Evolutionary conservation across 1,140 invertebrate genomes (phyloP).

Genomic region (Plectus sambesii): DNA sequence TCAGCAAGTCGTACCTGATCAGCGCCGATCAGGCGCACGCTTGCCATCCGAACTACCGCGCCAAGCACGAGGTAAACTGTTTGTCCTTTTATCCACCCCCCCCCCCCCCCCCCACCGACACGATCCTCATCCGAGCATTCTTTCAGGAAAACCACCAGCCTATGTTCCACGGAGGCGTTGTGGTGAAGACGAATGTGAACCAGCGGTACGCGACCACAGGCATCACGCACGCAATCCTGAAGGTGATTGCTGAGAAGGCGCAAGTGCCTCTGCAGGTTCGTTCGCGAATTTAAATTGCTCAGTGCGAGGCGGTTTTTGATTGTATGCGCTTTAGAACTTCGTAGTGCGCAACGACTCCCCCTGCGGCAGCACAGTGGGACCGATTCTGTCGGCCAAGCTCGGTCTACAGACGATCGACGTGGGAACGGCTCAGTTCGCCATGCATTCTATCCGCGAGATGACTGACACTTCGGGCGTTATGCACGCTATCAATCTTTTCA

Average conservation of each 20-base stretch:
- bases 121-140: constrained; percentile 36
- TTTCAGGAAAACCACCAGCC: constrained; percentile 48
- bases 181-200: constrained; percentile 52
- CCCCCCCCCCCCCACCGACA: constrained; percentile 21
- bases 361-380: constrained; percentile 52
- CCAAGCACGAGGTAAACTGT: constrained; percentile 4
- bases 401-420: constrained; percentile 51
- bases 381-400: constrained; percentile 49
- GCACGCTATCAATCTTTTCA: constrained; percentile 22
- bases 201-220: constrained; percentile 51
- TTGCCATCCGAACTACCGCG: constrained; percentile 50
- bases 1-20: constrained; percentile 48
- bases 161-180: constrained; percentile 45
- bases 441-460: constrained; percentile 53
- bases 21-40: constrained; percentile 51
- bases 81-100: background rate
- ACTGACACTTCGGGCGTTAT: constrained; percentile 43
- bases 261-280: constrained; percentile 48
- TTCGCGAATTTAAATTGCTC: constrained; percentile 9
- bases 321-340: too few species aligned
- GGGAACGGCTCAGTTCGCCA: constrained; percentile 50
- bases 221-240: constrained; percentile 48
- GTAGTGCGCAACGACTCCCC: constrained; percentile 49
- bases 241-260: constrained; percentile 46
- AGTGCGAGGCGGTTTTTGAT: constrained; percentile 20